phyloP scores from a whole-genome alignment of 2,888 invertebrate species.

The Rutpela maculata region DNA sequence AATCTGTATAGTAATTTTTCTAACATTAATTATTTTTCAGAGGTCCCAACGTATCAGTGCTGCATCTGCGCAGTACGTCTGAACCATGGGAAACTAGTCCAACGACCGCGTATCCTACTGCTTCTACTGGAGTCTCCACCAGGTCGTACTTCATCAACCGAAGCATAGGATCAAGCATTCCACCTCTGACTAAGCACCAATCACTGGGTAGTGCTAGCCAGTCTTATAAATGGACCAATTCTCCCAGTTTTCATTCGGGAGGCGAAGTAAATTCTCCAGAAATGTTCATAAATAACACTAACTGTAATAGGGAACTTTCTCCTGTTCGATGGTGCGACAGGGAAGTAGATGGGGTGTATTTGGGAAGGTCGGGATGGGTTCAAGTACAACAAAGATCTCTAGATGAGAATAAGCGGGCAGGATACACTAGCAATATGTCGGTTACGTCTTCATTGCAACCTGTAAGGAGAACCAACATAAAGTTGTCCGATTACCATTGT shows the following conservation, averaged over 20 bases:
- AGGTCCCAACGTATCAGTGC: slow-evolving; percentile 76
- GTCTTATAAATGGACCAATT: slow-evolving; percentile 62
- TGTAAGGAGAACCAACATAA: slow-evolving; percentile 73
- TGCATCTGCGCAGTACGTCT: slow-evolving; percentile 76
- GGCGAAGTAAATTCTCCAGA: slow-evolving; percentile 74
- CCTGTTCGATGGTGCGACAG: slow-evolving; percentile 76
- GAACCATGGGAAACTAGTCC: slow-evolving; percentile 76
- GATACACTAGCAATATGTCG: slow-evolving; percentile 64
- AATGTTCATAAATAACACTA: slow-evolving; percentile 71
- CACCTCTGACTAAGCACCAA: slow-evolving; percentile 68
- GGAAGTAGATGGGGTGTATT: slow-evolving; percentile 78
- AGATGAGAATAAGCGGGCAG: slow-evolving; percentile 74
- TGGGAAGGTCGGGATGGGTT: slow-evolving; percentile 78
- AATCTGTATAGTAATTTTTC: no score
- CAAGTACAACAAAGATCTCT: slow-evolving; percentile 77
- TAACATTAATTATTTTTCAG: slow-evolving; percentile 68
- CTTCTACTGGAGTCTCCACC: slow-evolving; percentile 61
- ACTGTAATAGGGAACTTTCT: slow-evolving; percentile 75
- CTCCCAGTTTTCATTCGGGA: slow-evolving; percentile 69
- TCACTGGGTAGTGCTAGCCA: slow-evolving; percentile 63
- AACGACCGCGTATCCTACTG: slow-evolving; percentile 69
- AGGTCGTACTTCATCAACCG: slow-evolving; percentile 64
- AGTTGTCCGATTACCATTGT: slow-evolving; percentile 76
- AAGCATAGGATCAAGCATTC: slow-evolving; percentile 60
- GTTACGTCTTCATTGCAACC: slow-evolving; percentile 58